phyloP scores from a whole-genome alignment of 2,113 vertebrate species.

The Delphinus delphis region DNA sequence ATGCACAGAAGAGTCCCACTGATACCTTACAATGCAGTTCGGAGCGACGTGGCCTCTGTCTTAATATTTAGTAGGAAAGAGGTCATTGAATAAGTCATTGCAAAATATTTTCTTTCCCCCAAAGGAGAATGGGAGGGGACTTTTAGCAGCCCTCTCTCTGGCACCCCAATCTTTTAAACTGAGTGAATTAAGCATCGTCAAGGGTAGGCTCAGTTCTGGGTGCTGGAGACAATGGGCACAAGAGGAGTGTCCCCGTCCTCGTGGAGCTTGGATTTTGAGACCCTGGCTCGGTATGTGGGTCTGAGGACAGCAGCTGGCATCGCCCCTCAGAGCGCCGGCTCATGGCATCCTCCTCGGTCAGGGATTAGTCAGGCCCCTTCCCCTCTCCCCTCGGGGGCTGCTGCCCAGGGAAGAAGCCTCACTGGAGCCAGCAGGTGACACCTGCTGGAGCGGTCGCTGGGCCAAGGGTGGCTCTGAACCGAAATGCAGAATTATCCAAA shows the following conservation, averaged over 20 bases:
- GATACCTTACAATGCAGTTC: fast-evolving
- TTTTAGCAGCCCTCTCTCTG: neutral
- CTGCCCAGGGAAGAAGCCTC: neutral
- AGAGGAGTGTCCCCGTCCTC: neutral
- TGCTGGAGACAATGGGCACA: neutral
- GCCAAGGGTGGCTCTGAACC: neutral
- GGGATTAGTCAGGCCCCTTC: fast-evolving
- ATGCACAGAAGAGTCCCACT: neutral
- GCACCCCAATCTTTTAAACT: neutral
- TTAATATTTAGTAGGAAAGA: neutral
- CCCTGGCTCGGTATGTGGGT: fast-evolving
- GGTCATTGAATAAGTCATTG: neutral
- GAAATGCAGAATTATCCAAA: neutral
- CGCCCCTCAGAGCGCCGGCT: fast-evolving
- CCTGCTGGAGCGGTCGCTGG: neutral
- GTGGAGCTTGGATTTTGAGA: fast-evolving
- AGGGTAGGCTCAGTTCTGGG: neutral
- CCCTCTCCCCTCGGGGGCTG: neutral
- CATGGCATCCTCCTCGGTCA: too few relatives aligned
- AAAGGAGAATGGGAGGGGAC: neutral
- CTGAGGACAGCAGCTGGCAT: neutral
- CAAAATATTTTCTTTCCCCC: neutral
- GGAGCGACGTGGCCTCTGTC: neutral
- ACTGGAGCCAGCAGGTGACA: neutral
- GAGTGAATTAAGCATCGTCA: neutral